Percentiles rank a stretch among this genome's conserved stretches.
Evolutionary conservation across 1,140 invertebrate genomes (phyloP).

Genomic region (Neuroterus valhalla): DNA sequence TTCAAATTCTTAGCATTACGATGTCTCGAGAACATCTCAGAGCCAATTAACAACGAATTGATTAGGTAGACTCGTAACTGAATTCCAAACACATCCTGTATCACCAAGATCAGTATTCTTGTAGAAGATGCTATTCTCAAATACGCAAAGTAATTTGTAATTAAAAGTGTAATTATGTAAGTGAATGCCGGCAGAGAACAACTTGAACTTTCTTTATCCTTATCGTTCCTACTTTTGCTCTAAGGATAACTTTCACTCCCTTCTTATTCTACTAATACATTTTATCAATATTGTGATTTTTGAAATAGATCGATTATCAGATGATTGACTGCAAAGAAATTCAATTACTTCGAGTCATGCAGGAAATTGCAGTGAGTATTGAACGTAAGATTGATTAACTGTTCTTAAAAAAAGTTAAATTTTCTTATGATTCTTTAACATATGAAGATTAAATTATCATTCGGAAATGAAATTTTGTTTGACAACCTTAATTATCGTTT

Average conservation of each 20-base stretch:
- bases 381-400: no score
- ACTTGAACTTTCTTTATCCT: no score
- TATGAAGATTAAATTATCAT: not conserved
- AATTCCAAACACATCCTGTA: not conserved
- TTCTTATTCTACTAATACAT: no score
- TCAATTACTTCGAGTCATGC: no score
- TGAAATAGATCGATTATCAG: no score
- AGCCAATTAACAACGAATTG: conserved; percentile 2
- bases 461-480: not conserved
- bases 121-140: not conserved
- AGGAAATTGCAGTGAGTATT: no score
- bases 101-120: not conserved
- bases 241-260: no score
- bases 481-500: not conserved
- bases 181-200: not conserved
- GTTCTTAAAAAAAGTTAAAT: no score
- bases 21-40: not conserved
- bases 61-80: not conserved
- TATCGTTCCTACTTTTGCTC: no score
- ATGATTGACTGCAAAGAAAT: no score
- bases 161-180: not conserved
- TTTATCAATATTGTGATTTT: no score
- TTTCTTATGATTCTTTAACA: no score
- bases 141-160: not conserved
- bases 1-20: not conserved